Evolutionary conservation across 2,888 invertebrate genomes (phyloP).

Genomic region (Idaea straminata): DNA sequence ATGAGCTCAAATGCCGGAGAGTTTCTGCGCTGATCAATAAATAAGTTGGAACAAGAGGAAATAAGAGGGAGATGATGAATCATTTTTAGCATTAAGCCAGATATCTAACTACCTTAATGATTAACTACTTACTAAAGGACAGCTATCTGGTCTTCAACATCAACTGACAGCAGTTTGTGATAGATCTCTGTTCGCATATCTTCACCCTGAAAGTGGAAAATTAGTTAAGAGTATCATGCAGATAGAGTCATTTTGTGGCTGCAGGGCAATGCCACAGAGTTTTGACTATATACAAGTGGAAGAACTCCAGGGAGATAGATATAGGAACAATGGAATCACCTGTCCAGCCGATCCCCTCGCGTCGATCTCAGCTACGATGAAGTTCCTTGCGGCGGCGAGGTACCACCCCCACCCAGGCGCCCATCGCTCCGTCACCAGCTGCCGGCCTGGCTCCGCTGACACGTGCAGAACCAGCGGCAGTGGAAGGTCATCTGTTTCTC

Average conservation of each 20-base stretch:
- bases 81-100: too few relatives aligned
- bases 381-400: slow-evolving; percentile 88
- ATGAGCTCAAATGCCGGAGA: too few relatives aligned
- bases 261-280: too few relatives aligned
- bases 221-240: background rate
- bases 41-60: too few relatives aligned
- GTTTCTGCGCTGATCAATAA: too few relatives aligned
- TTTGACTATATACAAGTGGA: too few relatives aligned
- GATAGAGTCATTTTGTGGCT: too few relatives aligned
- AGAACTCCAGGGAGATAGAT: too few relatives aligned
- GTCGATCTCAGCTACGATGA: slow-evolving; percentile 93
- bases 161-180: slow-evolving; percentile 85
- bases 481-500: slow-evolving; percentile 90
- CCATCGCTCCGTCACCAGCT: slow-evolving; percentile 91
- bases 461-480: slow-evolving; percentile 90
- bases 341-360: slow-evolving; percentile 91
- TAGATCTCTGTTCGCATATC: slow-evolving; percentile 86
- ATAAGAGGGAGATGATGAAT: too few relatives aligned
- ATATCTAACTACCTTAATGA: background rate
- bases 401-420: slow-evolving; percentile 91
- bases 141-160: slow-evolving; percentile 89
- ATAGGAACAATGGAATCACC: slow-evolving; percentile 37
- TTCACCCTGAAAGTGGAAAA: slow-evolving; percentile 83
- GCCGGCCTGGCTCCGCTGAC: slow-evolving; percentile 88
- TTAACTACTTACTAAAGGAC: slow-evolving; percentile 78